These are phyloP conservation scores for Ailurus styani DNA, from an alignment of 2,113 vertebrate species.

Conservation along the genomic window DNA sequence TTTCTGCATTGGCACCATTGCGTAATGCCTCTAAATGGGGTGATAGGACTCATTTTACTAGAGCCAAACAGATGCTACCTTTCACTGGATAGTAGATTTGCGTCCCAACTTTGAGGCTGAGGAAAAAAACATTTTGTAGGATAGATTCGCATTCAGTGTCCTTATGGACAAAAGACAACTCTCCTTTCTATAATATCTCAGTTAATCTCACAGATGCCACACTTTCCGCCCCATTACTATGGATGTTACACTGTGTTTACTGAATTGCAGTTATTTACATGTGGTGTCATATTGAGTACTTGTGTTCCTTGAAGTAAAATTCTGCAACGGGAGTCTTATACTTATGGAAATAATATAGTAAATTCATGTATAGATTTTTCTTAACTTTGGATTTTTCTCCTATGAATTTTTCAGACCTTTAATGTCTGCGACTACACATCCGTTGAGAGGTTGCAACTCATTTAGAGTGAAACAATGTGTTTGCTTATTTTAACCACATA, in stretches of 20 bases:
- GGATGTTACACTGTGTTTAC: neutral
- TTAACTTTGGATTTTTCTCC: neutral
- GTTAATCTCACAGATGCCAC: neutral
- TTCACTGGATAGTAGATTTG: neutral
- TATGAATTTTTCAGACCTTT: neutral
- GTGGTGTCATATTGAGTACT: neutral
- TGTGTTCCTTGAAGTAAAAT: neutral
- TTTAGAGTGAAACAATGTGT: neutral
- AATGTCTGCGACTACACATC: neutral
- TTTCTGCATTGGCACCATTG: neutral
- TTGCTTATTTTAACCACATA: neutral
- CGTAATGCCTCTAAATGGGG: neutral
- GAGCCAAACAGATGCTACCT: neutral
- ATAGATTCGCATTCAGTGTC: neutral
- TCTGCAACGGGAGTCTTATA: neutral
- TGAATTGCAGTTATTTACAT: neutral
- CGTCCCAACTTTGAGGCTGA: neutral
- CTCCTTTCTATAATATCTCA: neutral
- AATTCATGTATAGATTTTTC: neutral
- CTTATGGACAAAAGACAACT: neutral
- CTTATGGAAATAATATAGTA: neutral
- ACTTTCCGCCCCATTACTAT: neutral
- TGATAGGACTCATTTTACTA: constrained; percentile 24
- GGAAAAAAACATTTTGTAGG: neutral
- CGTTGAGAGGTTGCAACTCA: neutral